phyloP scores from a whole-genome alignment of 23 tunicate species.

The Ciona savignyi region DNA sequence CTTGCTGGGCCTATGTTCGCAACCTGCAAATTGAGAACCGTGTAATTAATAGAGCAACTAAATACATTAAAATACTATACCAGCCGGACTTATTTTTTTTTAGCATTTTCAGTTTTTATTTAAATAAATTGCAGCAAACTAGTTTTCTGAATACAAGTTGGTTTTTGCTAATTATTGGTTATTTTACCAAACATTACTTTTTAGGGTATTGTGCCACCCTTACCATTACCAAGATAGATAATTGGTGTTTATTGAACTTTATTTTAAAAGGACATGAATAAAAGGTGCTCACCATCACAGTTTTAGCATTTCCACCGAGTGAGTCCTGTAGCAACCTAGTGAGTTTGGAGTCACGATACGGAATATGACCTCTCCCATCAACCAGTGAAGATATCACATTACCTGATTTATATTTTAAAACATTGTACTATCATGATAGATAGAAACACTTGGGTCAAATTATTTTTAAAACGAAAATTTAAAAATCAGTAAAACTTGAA shows the following conservation, averaged over 20 bases:
- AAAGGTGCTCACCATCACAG: slow-evolving; percentile 65
- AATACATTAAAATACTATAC: background rate
- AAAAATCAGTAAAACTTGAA: background rate
- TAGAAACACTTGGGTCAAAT: background rate
- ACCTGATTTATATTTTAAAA: too few species aligned
- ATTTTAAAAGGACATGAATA: background rate
- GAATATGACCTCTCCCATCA: slow-evolving; percentile 88
- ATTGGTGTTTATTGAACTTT: background rate
- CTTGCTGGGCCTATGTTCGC: slow-evolving; percentile 98
- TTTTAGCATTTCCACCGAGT: slow-evolving; percentile 96
- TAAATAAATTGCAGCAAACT: too few species aligned
- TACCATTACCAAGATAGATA: too few species aligned
- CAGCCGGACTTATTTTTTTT: background rate
- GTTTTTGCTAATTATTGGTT: too few species aligned
- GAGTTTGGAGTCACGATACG: slow-evolving; percentile 93
- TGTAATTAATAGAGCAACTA: background rate
- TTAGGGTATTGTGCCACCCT: too few species aligned
- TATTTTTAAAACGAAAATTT: background rate
- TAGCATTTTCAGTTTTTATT: background rate
- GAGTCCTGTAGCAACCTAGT: slow-evolving; percentile 91
- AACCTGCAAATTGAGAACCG: slow-evolving; percentile 37
- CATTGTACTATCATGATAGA: too few species aligned
- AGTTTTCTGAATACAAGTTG: too few species aligned
- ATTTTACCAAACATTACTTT: too few species aligned
- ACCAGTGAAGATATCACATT: slow-evolving; percentile 91